A percentile compares a stretch with the other conserved stretches of the same genome.
Evolutionary conservation across 1,140 invertebrate genomes (phyloP).

Genomic region (Drosophila repletoides): DNA sequence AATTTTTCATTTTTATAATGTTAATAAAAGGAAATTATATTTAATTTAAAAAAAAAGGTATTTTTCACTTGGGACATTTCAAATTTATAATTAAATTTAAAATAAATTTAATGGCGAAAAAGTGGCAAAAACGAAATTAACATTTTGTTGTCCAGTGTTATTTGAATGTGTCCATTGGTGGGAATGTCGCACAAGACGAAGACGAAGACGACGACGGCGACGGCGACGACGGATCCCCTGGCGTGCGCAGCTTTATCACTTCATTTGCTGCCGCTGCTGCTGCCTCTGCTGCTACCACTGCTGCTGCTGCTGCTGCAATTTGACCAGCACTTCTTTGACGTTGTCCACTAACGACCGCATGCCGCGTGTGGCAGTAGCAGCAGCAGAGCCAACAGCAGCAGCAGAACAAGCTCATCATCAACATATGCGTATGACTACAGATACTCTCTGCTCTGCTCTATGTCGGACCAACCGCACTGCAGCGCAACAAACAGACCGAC

Average conservation of each 20-base stretch:
- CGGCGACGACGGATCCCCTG: conserved; percentile 45
- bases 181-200: conserved; percentile 74
- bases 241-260: conserved; percentile 78
- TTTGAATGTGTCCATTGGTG: conserved; percentile 53
- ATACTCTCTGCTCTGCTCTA: conserved; percentile 42
- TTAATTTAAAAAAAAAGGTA: no score
- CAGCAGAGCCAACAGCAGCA: conserved; percentile 30
- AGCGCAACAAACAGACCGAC: conserved; percentile 70
- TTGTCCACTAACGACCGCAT: conserved; percentile 64
- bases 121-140: no score
- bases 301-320: conserved; percentile 41
- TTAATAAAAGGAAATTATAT: no score
- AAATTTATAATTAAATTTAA: no score
- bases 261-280: conserved; percentile 62
- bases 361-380: conserved; percentile 72
- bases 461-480: conserved; percentile 76
- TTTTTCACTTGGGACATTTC: no score
- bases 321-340: conserved; percentile 70
- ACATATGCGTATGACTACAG: conserved; percentile 51
- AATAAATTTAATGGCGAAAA: no score
- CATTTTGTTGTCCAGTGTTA: no score
- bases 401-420: conserved; percentile 66
- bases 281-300: conserved; percentile 1
- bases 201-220: conserved; percentile 1
- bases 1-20: no score